A percentile compares a stretch with the other conserved stretches of the same genome.
Conservation (phyloP, 1,140 invertebrate genomes). For the Drepana arcuata region DNA sequence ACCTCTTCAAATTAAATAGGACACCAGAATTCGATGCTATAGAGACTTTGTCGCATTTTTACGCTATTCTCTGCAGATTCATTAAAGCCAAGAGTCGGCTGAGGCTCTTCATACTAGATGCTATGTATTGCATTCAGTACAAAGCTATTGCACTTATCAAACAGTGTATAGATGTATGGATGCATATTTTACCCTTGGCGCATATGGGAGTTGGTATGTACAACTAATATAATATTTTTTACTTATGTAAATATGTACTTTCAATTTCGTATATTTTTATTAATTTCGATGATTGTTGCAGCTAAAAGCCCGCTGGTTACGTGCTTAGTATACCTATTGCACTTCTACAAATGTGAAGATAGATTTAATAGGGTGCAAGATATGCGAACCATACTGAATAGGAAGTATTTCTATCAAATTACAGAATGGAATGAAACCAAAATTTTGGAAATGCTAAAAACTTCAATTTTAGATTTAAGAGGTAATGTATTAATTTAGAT, state of each 20-base stretch:
- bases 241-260: conserved; percentile 3
- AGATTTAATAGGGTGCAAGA: conserved; percentile 45
- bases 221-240: conserved; percentile 2
- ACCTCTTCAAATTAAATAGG: conserved; percentile 45
- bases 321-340: conserved; percentile 54
- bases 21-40: conserved; percentile 43
- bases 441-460: conserved; percentile 54
- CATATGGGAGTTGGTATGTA: conserved; percentile 48
- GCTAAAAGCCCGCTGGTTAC: conserved; percentile 56
- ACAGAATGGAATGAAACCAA: conserved; percentile 53
- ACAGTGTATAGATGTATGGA: conserved; percentile 57
- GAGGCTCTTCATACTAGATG: conserved; percentile 54
- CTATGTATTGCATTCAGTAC: conserved; percentile 62
- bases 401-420: conserved; percentile 54
- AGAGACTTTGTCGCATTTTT: conserved; percentile 55
- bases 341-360: conserved; percentile 59
- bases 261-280: conserved; percentile 1
- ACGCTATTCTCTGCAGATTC: conserved; percentile 52
- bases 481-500: conserved; percentile 20
- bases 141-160: conserved; percentile 50
- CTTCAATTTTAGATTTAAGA: conserved; percentile 34
- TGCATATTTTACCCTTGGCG: conserved; percentile 48
- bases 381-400: conserved; percentile 42
- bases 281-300: conserved; percentile 27
- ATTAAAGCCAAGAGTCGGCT: conserved; percentile 42